Percentiles rank a stretch among this genome's conserved stretches.
These are phyloP conservation scores for Mellivora capensis DNA, from an alignment of 2,113 vertebrate species.

Conservation along the genomic window DNA sequence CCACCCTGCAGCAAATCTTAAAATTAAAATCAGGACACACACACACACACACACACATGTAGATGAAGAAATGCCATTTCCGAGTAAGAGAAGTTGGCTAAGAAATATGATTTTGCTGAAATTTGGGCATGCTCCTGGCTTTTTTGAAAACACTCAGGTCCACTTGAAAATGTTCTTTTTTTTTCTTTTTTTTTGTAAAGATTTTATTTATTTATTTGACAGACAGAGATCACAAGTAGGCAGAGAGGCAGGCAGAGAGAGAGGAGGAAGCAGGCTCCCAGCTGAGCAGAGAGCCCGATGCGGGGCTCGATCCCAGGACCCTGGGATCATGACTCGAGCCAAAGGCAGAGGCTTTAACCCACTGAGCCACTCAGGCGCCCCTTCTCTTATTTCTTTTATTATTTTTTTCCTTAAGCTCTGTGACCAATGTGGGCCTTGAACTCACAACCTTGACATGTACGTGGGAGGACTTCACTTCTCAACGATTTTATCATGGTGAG, in stretches of 20 bases:
- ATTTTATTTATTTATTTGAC: no score
- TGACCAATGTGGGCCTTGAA: not conserved
- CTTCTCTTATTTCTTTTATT: not conserved
- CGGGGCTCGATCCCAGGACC: no score
- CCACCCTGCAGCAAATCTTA: not conserved
- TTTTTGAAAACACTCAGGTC: not conserved
- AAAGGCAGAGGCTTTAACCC: no score
- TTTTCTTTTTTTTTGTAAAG: no score
- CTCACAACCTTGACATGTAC: not conserved
- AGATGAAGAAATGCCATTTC: not conserved
- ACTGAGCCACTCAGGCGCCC: no score
- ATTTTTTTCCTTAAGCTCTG: not conserved
- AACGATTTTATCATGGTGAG: not conserved
- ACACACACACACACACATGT: accelerated
- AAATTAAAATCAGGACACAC: not conserved
- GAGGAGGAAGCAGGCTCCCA: no score
- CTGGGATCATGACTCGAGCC: no score
- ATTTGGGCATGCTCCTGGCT: not conserved
- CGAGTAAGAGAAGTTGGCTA: not conserved
- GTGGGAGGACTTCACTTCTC: not conserved
- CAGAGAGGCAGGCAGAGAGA: no score
- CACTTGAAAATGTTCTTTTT: not conserved
- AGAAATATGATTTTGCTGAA: not conserved
- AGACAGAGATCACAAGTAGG: no score
- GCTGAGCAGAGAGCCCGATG: no score